Percentiles rank a stretch among this genome's conserved stretches.
Evolutionary conservation across 1,140 invertebrate species (phyloP).

Genomic region (Lasioglossum albipes): DNA sequence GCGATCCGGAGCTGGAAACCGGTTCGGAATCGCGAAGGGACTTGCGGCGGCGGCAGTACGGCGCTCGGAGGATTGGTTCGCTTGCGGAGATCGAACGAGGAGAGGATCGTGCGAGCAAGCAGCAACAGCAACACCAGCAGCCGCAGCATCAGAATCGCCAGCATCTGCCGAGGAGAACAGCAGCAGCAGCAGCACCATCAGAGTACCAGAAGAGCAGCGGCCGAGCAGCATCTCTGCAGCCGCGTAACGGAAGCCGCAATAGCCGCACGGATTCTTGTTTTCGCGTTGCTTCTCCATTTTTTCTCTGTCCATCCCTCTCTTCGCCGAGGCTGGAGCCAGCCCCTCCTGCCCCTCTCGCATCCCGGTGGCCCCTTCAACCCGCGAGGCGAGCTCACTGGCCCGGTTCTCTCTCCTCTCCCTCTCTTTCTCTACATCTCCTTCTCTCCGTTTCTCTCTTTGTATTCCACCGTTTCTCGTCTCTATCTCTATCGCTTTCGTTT

Average conservation of each 20-base stretch:
- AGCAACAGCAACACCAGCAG: neutral
- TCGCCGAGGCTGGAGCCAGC: neutral
- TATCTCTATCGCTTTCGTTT: neutral
- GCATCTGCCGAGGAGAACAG: neutral
- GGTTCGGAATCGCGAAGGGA: constrained; percentile 41
- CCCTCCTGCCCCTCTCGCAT: neutral
- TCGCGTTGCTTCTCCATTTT: constrained; percentile 56
- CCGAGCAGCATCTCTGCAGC: constrained; percentile 41
- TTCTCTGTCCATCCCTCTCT: constrained; percentile 15
- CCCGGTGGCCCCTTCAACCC: too few species aligned
- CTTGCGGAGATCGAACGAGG: constrained; percentile 28
- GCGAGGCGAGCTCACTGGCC: constrained; percentile 18
- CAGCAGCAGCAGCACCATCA: constrained; percentile 13
- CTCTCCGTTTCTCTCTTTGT: neutral
- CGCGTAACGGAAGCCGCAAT: constrained; percentile 65
- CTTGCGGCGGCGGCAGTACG: constrained; percentile 21
- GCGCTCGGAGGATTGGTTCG: constrained; percentile 40
- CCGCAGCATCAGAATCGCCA: constrained; percentile 16
- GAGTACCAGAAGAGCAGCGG: constrained; percentile 7
- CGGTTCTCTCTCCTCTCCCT: constrained; percentile 4
- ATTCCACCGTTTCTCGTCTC: neutral
- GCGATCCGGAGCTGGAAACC: constrained; percentile 50
- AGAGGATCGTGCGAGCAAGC: neutral
- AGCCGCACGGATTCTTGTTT: constrained; percentile 66
- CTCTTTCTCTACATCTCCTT: neutral